Conservation (phyloP, 2,888 invertebrate genomes). For the Plemyria rubiginata region DNA sequence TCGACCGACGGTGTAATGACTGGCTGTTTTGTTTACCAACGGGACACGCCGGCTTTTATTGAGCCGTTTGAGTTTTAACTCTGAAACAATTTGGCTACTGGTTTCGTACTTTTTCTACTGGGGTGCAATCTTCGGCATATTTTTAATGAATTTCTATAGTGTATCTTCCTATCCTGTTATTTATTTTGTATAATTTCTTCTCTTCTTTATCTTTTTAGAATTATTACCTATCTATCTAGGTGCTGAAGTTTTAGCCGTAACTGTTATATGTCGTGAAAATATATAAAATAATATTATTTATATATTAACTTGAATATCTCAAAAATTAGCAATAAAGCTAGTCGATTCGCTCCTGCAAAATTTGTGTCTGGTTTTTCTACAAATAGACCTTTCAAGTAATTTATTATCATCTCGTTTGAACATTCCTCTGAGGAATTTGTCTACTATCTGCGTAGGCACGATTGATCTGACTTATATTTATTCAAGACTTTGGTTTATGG, state of each 20-base stretch:
- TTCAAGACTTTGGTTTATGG: not conserved
- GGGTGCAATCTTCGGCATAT: not conserved
- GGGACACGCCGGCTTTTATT: conserved; percentile 75
- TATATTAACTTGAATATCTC: too few relatives aligned
- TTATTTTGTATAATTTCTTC: too few relatives aligned
- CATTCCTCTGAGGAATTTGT: conserved; percentile 4
- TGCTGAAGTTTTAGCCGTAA: too few relatives aligned
- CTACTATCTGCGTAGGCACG: not conserved
- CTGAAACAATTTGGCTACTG: conserved; percentile 59
- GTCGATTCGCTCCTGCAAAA: too few relatives aligned
- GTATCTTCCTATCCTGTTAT: too few relatives aligned
- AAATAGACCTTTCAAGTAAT: conserved; percentile 4
- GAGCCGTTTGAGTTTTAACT: conserved; percentile 72
- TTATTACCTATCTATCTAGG: too few relatives aligned
- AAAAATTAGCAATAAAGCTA: conserved; percentile 18
- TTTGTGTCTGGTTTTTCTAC: not conserved
- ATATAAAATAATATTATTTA: too few relatives aligned
- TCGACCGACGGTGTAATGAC: conserved; percentile 78
- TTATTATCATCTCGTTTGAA: conserved; percentile 10
- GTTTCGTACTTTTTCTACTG: conserved; percentile 50
- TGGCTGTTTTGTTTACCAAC: conserved; percentile 79
- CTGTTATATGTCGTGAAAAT: too few relatives aligned
- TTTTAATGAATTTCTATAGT: not conserved
- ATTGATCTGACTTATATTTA: conserved; percentile 9
- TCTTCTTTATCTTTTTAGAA: too few relatives aligned